phyloP scores from a whole-genome alignment of 2,797 vertebrate species.

The Masticophis lateralis region DNA sequence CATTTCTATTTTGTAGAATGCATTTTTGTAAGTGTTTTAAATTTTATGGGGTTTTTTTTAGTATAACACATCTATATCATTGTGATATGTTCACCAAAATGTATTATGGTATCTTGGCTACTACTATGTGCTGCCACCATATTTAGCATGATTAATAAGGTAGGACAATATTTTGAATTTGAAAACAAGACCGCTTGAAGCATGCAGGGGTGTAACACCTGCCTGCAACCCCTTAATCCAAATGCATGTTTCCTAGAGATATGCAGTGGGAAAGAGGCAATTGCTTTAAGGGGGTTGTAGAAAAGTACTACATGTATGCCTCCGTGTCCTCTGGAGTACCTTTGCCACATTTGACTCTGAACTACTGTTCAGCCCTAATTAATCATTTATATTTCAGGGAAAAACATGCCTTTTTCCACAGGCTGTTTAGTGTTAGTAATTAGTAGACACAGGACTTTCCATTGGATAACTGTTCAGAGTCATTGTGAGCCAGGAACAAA shows the following conservation, averaged over 20 bases:
- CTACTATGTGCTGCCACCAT: not conserved
- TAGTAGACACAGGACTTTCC: not conserved
- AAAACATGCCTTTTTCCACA: not conserved
- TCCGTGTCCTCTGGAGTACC: not conserved
- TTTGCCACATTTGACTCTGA: not conserved
- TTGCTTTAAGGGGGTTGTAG: not conserved
- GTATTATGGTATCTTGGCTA: not conserved
- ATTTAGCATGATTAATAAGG: not conserved
- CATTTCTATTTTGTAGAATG: not conserved
- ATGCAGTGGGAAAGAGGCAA: not conserved
- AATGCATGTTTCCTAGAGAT: not conserved
- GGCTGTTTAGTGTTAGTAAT: not conserved
- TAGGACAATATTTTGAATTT: not conserved
- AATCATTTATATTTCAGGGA: not conserved
- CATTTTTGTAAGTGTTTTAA: not conserved
- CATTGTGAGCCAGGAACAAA: not conserved
- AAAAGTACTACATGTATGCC: not conserved
- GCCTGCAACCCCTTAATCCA: not conserved
- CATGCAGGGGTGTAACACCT: not conserved
- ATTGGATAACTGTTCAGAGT: not conserved
- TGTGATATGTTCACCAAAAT: not conserved
- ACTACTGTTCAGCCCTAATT: not conserved
- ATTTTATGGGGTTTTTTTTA: not conserved
- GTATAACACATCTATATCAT: not conserved
- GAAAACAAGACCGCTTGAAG: not conserved